Evolutionary conservation across 2,113 vertebrate genomes (phyloP).

Genomic region (Ammodytes dubius): DNA sequence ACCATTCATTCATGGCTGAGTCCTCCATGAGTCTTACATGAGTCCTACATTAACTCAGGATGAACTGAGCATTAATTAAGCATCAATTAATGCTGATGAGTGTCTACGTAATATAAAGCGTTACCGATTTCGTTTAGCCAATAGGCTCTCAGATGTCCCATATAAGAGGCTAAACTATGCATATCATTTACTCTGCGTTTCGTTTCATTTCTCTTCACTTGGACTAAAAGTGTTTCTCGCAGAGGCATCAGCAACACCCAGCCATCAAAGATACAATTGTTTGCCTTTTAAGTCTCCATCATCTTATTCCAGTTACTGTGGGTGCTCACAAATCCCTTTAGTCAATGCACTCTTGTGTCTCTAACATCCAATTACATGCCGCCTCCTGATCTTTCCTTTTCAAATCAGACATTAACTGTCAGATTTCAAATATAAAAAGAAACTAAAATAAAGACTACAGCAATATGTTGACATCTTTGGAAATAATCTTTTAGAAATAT

Average conservation of each 20-base stretch:
- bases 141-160: constrained; percentile 77
- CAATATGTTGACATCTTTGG: constrained; percentile 5
- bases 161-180: constrained; percentile 74
- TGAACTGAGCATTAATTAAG: too few relatives aligned
- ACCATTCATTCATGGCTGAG: too few relatives aligned
- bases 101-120: too few relatives aligned
- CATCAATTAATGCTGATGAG: too few relatives aligned
- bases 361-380: constrained; percentile 42
- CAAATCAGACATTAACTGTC: constrained; percentile 15
- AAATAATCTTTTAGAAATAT: neutral
- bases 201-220: constrained; percentile 66
- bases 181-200: constrained; percentile 73
- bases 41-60: too few relatives aligned
- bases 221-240: constrained; percentile 47
- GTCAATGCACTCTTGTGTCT: constrained; percentile 7
- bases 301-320: constrained; percentile 26
- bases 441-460: neutral
- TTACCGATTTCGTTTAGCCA: constrained; percentile 80
- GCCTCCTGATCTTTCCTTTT: constrained; percentile 15
- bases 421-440: constrained; percentile 11
- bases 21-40: too few relatives aligned
- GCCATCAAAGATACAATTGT: constrained; percentile 42
- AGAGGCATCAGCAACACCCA: constrained; percentile 28
- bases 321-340: constrained; percentile 48
- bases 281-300: constrained; percentile 48